Percentiles rank a stretch among this genome's conserved stretches.
Conservation (phyloP, 2,113 vertebrate genomes). For the Ploceus nigricollis region DNA sequence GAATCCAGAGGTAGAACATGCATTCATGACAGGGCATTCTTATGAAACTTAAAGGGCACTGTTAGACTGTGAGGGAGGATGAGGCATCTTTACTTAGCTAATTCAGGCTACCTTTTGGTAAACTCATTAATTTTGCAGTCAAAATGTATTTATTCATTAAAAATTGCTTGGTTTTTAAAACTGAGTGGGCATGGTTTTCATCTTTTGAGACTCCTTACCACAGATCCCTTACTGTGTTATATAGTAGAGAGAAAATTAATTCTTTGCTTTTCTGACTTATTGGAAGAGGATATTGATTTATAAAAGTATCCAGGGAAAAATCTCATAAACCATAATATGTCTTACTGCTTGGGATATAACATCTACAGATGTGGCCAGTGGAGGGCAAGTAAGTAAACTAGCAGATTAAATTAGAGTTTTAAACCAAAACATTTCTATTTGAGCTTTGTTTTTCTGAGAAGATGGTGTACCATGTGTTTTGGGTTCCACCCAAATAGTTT, state of each 20-base stretch:
- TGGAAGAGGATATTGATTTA: neutral
- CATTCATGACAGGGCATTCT: rapidly evolving
- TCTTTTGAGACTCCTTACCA: neutral
- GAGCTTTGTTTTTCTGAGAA: neutral
- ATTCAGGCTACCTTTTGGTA: neutral
- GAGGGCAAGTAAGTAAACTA: neutral
- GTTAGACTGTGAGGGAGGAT: neutral
- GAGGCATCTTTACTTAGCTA: neutral
- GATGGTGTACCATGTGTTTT: neutral
- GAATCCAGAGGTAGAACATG: neutral
- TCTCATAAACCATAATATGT: neutral
- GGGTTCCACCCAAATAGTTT: neutral
- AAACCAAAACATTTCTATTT: neutral
- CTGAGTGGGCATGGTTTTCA: neutral
- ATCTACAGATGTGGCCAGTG: neutral
- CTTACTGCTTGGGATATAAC: neutral
- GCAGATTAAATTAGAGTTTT: neutral
- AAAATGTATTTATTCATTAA: neutral
- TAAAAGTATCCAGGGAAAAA: neutral
- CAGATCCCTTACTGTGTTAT: neutral
- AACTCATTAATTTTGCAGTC: neutral
- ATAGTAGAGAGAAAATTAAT: neutral
- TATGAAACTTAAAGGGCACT: neutral
- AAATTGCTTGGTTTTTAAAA: neutral
- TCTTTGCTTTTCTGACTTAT: neutral